Base-by-base conservation (phyloP, 2,113 vertebrate species). In the Ceuthmochares aereus region DNA sequence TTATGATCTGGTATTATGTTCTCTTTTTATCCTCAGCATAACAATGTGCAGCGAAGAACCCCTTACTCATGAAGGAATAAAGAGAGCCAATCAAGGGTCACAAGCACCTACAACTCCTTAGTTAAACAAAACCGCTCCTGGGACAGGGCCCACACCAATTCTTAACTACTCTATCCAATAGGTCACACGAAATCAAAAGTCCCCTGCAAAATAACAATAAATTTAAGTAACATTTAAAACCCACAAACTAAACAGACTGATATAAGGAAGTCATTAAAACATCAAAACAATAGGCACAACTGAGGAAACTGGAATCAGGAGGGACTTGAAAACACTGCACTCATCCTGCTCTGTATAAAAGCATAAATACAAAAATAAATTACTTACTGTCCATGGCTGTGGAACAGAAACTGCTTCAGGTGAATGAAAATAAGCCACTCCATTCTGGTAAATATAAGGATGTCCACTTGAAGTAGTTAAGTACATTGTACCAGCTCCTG, bases 401-500 rank as follows among this genome's bases (percentile, higher is more conserved):
- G 87, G 84, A 91, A 97, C 91, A 77, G 98, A 96, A 90, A 95
- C 83, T 72, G 97, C 94, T 80, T 98, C 98, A 62, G 98, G 97
- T 30, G 96, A 96, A 90, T 98, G 98, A 97, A 99, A 99, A 94
- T 99, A 99, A 90, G 99, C 98, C 95, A 99, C 97, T 63, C 99
- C 99, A 52, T 99, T 99, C 95, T 98, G 98, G 85, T 98, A 99
- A 91, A 98, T 97, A 55, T 99, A 99, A 19, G 99, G 98, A 90
- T 97, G 98, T 14, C 98, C 98, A 66, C 98, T 98, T 21, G 98
- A 40, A 69, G 99, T 99, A 36, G 98, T 99, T 43, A 99, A 91
- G 94, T 98, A 98, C 97, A 98, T 97, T 43, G 98, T 96, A 89
- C 98, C 97, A 84, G 97, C 94, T 89, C 98, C 98, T 87, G 97